phyloP scores from a whole-genome alignment of 2,113 vertebrate species.

The Brachypodius melanocephalos region DNA sequence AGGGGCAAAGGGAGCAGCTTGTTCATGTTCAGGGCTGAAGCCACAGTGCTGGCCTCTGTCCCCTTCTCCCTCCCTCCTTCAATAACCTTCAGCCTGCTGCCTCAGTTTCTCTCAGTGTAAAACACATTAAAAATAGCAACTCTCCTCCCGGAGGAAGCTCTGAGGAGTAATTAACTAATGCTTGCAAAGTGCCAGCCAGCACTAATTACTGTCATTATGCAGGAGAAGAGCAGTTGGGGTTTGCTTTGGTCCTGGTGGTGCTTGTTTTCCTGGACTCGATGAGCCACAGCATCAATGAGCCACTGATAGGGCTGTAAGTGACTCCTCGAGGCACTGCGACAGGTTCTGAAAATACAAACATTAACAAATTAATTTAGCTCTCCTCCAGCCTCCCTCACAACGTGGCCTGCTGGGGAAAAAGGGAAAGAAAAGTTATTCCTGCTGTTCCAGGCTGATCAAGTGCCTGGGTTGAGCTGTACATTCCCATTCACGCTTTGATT shows the following conservation, averaged over 20 bases:
- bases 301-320: constrained; percentile 18
- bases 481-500: background rate
- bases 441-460: background rate
- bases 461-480: background rate
- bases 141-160: background rate
- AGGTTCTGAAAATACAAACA: background rate
- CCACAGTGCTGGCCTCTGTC: background rate
- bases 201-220: constrained; percentile 45
- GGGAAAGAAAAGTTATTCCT: background rate
- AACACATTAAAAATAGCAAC: background rate
- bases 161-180: constrained; percentile 22
- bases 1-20: background rate
- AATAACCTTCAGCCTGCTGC: background rate
- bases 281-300: background rate
- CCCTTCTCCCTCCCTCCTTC: background rate
- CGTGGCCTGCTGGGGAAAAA: background rate
- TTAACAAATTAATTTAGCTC: background rate
- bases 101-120: constrained; percentile 8
- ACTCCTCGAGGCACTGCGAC: background rate
- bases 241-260: constrained; percentile 19
- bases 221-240: background rate
- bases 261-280: background rate
- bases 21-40: background rate
- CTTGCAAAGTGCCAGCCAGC: background rate
- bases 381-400: background rate